phyloP scores from a whole-genome alignment of 1,140 invertebrate genomes.

The Daktulosphaira vitifoliae region DNA sequence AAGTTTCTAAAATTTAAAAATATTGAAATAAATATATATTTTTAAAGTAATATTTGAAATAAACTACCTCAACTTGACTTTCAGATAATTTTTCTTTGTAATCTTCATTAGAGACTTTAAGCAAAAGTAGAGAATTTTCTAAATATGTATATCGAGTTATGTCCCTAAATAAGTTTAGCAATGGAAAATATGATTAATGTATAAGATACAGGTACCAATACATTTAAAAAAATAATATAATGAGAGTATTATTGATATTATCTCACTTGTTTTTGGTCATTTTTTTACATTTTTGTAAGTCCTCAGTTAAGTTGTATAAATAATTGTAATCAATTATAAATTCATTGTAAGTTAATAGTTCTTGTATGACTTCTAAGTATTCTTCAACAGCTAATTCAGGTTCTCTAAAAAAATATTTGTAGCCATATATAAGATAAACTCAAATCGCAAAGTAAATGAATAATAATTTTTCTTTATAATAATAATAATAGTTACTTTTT shows the following conservation, averaged over 20 bases:
- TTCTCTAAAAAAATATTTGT: neutral
- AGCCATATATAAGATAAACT: neutral
- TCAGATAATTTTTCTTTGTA: slow-evolving; percentile 6
- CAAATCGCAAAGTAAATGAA: neutral
- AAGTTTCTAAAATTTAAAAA: slow-evolving; percentile 10
- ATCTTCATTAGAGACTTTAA: neutral
- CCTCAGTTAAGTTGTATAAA: neutral
- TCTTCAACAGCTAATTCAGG: neutral
- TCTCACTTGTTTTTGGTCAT: neutral
- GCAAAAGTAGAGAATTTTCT: slow-evolving; percentile 9
- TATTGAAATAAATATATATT: neutral
- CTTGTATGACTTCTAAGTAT: slow-evolving; percentile 9
- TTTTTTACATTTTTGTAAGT: slow-evolving; percentile 13
- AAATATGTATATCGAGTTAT: slow-evolving; percentile 10
- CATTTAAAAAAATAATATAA: neutral
- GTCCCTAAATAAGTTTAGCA: slow-evolving; percentile 6
- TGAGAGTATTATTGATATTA: too few species aligned
- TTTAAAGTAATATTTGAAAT: neutral
- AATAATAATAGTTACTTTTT: slow-evolving; percentile 9
- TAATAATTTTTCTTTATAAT: neutral
- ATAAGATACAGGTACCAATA: too few species aligned
- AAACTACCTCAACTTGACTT: slow-evolving; percentile 6
- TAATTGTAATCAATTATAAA: slow-evolving; percentile 15
- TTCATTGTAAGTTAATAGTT: slow-evolving; percentile 8
- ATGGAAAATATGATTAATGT: too few species aligned